A percentile compares a stretch with the other conserved stretches of the same genome.
These are phyloP conservation scores for Rotaria magnacalcarata DNA, from an alignment of 2,888 invertebrate genomes.

Conservation along the genomic window DNA sequence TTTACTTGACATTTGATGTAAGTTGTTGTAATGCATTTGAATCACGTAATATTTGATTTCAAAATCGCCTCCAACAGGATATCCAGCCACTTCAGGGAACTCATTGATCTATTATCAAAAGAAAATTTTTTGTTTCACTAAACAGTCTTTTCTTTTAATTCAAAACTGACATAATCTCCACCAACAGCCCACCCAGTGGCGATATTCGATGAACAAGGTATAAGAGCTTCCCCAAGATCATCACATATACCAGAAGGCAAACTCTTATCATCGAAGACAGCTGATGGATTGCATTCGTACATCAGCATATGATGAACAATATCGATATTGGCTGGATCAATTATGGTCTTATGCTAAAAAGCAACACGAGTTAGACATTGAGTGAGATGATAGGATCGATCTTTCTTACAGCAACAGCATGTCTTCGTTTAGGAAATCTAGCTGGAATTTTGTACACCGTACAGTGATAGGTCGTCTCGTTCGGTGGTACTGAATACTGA, in stretches of 20 bases:
- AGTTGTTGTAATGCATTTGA: conserved; percentile 43
- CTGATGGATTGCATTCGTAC: conserved; percentile 32
- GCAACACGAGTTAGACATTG: neutral
- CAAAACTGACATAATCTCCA: neutral
- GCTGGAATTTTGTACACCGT: neutral
- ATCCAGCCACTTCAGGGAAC: neutral
- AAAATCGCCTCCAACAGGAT: conserved; percentile 10
- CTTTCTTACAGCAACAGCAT: neutral
- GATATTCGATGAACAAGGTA: neutral
- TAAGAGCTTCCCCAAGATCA: neutral
- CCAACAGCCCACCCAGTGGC: conserved; percentile 41
- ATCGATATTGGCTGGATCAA: neutral
- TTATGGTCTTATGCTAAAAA: neutral
- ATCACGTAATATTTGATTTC: conserved; percentile 34
- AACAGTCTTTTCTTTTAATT: neutral
- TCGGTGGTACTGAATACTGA: neutral
- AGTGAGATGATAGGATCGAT: neutral
- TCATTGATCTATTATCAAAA: too few relatives aligned
- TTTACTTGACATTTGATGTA: conserved; percentile 21
- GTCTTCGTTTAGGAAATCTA: neutral
- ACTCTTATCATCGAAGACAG: conserved; percentile 10
- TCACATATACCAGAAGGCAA: neutral
- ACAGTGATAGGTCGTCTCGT: neutral
- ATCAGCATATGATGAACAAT: conserved; percentile 37
- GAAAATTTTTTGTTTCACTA: too few relatives aligned